Conservation (phyloP, 2,797 vertebrate species). For the Crenichthys baileyi region DNA sequence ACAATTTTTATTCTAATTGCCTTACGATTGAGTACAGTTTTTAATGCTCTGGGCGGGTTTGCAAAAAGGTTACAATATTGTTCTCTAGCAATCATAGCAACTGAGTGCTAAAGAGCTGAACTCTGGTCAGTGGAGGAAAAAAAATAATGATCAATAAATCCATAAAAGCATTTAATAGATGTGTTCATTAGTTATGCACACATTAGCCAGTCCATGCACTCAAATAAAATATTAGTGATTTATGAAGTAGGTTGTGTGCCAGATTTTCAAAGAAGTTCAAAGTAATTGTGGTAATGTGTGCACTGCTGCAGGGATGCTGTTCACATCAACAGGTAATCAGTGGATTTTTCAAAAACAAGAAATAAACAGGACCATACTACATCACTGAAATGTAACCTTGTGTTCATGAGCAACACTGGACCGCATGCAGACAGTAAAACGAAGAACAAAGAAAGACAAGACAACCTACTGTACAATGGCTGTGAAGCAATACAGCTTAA, state of each 20-base stretch:
- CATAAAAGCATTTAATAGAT: slow-evolving; percentile 3
- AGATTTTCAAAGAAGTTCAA: not conserved
- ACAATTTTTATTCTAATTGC: not conserved
- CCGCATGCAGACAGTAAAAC: not conserved
- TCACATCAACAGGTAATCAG: not conserved
- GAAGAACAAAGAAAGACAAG: not conserved
- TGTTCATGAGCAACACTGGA: not conserved
- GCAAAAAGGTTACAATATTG: not conserved
- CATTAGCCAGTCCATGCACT: not conserved
- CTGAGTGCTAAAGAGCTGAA: not conserved
- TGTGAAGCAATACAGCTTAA: not conserved
- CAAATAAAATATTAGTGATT: slow-evolving; percentile 1
- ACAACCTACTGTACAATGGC: not conserved
- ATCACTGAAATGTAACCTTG: not conserved
- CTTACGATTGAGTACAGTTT: not conserved
- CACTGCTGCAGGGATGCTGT: not conserved
- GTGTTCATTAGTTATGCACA: slow-evolving; percentile 9
- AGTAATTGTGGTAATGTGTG: not conserved
- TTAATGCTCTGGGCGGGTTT: not conserved
- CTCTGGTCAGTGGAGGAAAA: not conserved
- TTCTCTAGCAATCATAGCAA: not conserved
- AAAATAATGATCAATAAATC: not conserved
- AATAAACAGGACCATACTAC: not conserved
- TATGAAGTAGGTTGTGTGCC: not conserved
- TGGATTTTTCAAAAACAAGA: not conserved